Percentiles rank a stretch among this genome's conserved stretches.
Evolutionary conservation across 2,888 invertebrate genomes (phyloP).

Genomic region (Chydorus sphaericus): DNA sequence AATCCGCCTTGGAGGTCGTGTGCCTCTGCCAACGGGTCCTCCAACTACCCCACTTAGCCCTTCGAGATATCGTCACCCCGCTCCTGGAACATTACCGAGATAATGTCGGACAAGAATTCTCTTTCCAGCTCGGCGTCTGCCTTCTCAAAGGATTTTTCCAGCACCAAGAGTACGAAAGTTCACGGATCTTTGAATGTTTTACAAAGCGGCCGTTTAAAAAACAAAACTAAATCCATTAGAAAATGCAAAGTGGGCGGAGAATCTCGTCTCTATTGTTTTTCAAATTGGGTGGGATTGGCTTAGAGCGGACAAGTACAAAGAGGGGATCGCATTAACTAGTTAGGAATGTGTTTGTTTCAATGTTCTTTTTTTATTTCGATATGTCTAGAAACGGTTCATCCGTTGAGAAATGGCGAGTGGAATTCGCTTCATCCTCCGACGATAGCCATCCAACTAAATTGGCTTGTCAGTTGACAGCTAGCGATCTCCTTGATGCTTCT

Average conservation of each 20-base stretch:
- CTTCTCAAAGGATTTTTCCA: conserved; percentile 1
- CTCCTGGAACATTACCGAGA: conserved; percentile 5
- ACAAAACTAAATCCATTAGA: background rate
- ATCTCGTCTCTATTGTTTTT: background rate
- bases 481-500: background rate
- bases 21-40: conserved; percentile 5
- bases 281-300: background rate
- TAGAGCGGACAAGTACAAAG: background rate
- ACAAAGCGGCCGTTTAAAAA: background rate
- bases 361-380: background rate
- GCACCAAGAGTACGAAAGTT: background rate
- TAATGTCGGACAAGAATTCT: background rate
- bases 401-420: conserved; percentile 9
- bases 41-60: background rate
- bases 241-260: background rate
- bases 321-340: background rate
- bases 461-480: conserved; percentile 5
- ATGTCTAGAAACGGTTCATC: background rate
- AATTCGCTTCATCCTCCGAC: conserved; percentile 4
- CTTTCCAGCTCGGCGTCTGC: background rate
- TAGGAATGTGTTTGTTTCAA: background rate
- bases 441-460: conserved; percentile 4
- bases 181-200: background rate
- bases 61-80: background rate
- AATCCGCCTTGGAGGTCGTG: background rate